A percentile compares a stretch with the other conserved stretches of the same genome.
These are phyloP conservation scores for Malacoctenus gilli DNA, from an alignment of 2,797 vertebrate species.

Conservation along the genomic window DNA sequence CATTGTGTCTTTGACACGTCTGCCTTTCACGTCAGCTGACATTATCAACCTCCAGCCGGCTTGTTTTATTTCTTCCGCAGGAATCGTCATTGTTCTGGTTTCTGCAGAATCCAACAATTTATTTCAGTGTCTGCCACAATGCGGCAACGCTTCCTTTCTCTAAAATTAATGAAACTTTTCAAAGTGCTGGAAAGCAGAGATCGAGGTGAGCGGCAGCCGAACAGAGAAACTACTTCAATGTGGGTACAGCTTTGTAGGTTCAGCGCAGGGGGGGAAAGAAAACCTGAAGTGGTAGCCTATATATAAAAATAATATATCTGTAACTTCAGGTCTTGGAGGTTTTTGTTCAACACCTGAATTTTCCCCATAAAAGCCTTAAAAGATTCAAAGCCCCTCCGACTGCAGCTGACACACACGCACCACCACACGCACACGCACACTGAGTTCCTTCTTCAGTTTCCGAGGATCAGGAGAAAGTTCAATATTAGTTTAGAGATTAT, in stretches of 20 bases:
- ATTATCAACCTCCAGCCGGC: no score
- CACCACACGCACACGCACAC: neutral
- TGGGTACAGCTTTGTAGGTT: neutral
- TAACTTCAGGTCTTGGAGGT: neutral
- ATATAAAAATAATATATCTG: slow-evolving; percentile 5
- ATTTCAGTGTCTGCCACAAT: no score
- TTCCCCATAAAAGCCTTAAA: slow-evolving; percentile 13
- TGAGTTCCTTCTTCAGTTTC: slow-evolving; percentile 12
- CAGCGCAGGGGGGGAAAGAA: neutral
- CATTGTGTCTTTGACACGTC: no score
- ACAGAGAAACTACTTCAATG: neutral
- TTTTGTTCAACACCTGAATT: slow-evolving; percentile 25
- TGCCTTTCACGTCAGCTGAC: no score
- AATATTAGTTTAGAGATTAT: slow-evolving; percentile 58
- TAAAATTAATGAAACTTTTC: neutral
- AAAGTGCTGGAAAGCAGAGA: slow-evolving; percentile 2
- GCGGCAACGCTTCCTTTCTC: no score
- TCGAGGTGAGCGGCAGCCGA: neutral
- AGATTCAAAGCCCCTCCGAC: slow-evolving; percentile 14
- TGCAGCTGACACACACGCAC: slow-evolving; percentile 1
- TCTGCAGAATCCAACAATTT: no score
- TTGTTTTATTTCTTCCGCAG: no score
- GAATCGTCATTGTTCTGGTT: no score
- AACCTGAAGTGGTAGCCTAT: neutral
- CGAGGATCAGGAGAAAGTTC: slow-evolving; percentile 45